Conservation (phyloP, 2,888 invertebrate species). For the Conchocele bisecta region DNA sequence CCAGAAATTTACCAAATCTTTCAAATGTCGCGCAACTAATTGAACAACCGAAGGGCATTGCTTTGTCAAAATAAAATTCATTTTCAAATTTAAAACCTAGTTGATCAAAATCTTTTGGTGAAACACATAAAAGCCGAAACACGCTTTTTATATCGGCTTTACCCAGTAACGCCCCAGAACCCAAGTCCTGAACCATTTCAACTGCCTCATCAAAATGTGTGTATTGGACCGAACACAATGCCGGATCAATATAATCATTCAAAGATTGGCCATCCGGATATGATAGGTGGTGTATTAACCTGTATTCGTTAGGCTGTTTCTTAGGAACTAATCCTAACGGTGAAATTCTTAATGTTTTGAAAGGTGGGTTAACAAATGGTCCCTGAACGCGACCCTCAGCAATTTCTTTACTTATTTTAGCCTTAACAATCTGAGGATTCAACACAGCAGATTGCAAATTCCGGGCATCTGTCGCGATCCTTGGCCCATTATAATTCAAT, state of each 20-base stretch:
- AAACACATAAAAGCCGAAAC: background rate
- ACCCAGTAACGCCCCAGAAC: background rate
- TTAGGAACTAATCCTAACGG: conserved; percentile 29
- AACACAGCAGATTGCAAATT: background rate
- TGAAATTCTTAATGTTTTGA: background rate
- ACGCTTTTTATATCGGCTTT: background rate
- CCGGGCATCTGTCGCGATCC: too few species aligned
- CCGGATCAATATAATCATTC: conserved; percentile 24
- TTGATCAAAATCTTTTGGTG: background rate
- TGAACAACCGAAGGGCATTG: conserved; percentile 9
- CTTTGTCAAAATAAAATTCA: background rate
- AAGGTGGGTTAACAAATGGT: background rate
- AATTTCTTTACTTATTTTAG: background rate
- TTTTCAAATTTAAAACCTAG: too few species aligned
- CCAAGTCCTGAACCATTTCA: conserved; percentile 13
- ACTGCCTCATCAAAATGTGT: conserved; percentile 18
- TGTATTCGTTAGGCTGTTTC: conserved; percentile 27
- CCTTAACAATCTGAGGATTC: background rate
- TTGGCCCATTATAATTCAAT: too few species aligned
- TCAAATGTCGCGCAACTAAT: conserved; percentile 1
- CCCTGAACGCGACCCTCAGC: background rate
- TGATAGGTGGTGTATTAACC: conserved; percentile 40
- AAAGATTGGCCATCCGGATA: conserved; percentile 24
- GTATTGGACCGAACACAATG: conserved; percentile 8
- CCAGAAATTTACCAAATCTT: background rate